Conservation (phyloP, 35 echinoderm and acorn worm genomes). For the Patiria miniata region DNA sequence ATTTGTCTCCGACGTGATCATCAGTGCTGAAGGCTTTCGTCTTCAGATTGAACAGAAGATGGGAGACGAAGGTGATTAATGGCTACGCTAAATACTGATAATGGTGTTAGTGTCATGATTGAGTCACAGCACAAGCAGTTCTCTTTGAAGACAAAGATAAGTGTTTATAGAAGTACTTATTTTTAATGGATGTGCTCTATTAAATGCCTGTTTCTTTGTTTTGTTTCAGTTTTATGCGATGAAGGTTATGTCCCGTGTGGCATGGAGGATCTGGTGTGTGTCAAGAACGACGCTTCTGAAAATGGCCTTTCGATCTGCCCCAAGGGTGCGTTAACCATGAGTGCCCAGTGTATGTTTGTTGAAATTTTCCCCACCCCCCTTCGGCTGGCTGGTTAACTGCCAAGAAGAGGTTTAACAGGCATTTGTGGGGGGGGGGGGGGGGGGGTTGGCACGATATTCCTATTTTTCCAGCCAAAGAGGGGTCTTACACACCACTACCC, state of each 20-base stretch:
- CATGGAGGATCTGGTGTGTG: background rate
- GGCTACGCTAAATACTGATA: background rate
- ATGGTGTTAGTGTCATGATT: too few relatives aligned
- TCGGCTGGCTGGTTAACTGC: too few relatives aligned
- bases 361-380: too few relatives aligned
- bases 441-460: too few relatives aligned
- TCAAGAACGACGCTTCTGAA: background rate
- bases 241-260: background rate
- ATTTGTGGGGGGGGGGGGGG: too few relatives aligned
- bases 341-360: too few relatives aligned
- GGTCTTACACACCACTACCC: too few relatives aligned
- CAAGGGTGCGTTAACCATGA: background rate
- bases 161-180: too few relatives aligned
- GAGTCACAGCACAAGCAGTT: too few relatives aligned
- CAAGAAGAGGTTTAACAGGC: too few relatives aligned
- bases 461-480: too few relatives aligned
- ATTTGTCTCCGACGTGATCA: background rate
- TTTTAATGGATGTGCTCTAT: background rate
- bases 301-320: background rate
- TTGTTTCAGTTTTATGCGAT: background rate
- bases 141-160: too few relatives aligned
- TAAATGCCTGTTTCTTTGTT: background rate
- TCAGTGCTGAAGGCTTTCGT: background rate
- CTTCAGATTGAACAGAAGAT: background rate
- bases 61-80: background rate